Conservation (phyloP, 1,140 invertebrate genomes). For the Mercenaria mercenaria region DNA sequence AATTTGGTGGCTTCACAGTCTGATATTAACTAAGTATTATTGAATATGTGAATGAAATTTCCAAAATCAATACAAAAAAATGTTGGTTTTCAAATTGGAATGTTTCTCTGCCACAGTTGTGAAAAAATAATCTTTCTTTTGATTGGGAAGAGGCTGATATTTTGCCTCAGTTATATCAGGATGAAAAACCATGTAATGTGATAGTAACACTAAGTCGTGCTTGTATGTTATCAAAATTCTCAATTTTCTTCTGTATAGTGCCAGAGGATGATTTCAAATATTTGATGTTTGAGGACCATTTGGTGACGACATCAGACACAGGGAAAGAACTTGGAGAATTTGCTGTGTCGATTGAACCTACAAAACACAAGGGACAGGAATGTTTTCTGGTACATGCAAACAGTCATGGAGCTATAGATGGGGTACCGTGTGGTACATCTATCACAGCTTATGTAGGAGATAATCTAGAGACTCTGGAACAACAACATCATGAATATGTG, state of each 20-base stretch:
- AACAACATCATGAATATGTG: slow-evolving; percentile 86
- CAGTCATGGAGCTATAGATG: slow-evolving; percentile 85
- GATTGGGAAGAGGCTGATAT: too few relatives aligned
- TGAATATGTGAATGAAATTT: too few relatives aligned
- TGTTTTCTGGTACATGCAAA: slow-evolving; percentile 85
- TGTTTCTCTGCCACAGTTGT: too few relatives aligned
- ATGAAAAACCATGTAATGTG: too few relatives aligned
- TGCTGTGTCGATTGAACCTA: slow-evolving; percentile 81
- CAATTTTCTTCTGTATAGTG: slow-evolving; percentile 67
- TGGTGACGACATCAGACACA: slow-evolving; percentile 84
- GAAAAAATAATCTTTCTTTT: too few relatives aligned
- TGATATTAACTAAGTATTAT: too few relatives aligned
- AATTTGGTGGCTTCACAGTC: too few relatives aligned
- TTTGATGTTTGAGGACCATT: slow-evolving; percentile 84
- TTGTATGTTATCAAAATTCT: too few relatives aligned
- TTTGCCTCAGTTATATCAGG: too few relatives aligned
- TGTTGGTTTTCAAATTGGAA: too few relatives aligned
- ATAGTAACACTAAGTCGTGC: too few relatives aligned
- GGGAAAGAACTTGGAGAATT: slow-evolving; percentile 86
- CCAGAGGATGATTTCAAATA: slow-evolving; percentile 84
- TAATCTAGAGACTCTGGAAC: slow-evolving; percentile 84
- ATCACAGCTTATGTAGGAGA: slow-evolving; percentile 84
- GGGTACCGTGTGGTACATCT: slow-evolving; percentile 85
- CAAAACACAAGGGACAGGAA: slow-evolving; percentile 78
- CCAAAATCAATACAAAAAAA: too few relatives aligned